Evolutionary conservation across 2,888 invertebrate genomes (phyloP).

Genomic region (Sisyra nigra): DNA sequence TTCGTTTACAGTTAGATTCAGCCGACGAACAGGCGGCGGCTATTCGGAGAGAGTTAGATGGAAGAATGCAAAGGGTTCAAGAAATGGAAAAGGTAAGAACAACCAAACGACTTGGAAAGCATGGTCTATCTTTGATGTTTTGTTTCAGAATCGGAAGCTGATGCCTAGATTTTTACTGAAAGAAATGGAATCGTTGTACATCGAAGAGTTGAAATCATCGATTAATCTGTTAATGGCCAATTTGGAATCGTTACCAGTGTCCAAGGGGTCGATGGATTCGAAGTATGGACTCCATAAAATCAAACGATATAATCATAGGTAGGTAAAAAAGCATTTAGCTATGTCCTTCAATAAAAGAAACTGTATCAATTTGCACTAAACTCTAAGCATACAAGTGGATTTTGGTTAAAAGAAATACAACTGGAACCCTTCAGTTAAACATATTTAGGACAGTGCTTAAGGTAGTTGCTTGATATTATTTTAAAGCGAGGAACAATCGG

Average conservation of each 20-base stretch:
- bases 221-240: constrained; percentile 98
- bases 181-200: constrained; percentile 99
- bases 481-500: too few relatives aligned
- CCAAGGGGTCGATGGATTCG: constrained; percentile 93
- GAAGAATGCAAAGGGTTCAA: constrained; percentile 89
- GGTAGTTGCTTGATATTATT: too few relatives aligned
- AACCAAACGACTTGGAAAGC: too few relatives aligned
- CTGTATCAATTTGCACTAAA: too few relatives aligned
- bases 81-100: constrained; percentile 85
- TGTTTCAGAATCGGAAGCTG: constrained; percentile 72
- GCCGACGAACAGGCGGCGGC: constrained; percentile 99
- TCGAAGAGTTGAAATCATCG: constrained; percentile 94
- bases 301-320: constrained; percentile 97
- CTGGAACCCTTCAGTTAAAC: too few relatives aligned
- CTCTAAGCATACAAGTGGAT: too few relatives aligned
- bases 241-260: constrained; percentile 95
- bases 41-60: constrained; percentile 94
- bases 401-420: too few relatives aligned
- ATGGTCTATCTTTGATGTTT: too few relatives aligned
- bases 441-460: too few relatives aligned
- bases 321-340: constrained; percentile 20
- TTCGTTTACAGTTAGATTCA: constrained; percentile 87
- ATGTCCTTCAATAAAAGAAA: not conserved
- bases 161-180: constrained; percentile 99
- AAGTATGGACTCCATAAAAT: constrained; percentile 96